Evolutionary conservation across 2,888 invertebrate species (phyloP), one percentile per base, ranked within the genome.

Genomic region (Stratiomys singularior): DNA sequence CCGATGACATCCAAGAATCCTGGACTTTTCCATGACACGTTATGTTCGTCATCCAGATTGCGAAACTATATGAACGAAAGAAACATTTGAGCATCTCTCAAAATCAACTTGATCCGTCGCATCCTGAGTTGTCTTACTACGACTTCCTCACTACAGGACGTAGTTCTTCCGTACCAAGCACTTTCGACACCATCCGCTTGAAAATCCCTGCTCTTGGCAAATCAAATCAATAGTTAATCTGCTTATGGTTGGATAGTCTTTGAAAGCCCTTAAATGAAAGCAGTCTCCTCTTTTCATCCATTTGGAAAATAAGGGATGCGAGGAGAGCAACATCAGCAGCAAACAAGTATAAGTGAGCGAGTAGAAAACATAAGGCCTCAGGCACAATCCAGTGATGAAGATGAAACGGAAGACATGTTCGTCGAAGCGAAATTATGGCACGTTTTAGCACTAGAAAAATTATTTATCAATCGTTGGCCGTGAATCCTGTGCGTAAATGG

Each of bases 401-500:
- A 69, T 15, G 47, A 25, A 69, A 23, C 69, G 69, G 69, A 69
- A 25, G 46, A 69, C 69, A 69, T 69, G 69, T 69, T 69, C 69
- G 69, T 69, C 69, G 69, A 47, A 21, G 69, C 46, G 47, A 69
- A 69, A 47, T 69, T 69, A 69, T 69, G 47, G 69, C 69, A 69
- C 69, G 69, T 69, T 69, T 69, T 25, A 69, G 69, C 69, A 69
- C 69, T 58, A 74, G 74, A 74, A 74, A 72, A 78, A 78, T 78
- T 78, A 78, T 78, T 78, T 78, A 78, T 78, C 78, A 78, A 78
- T 78, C 76, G 76, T 56, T 52, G 71, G 63, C 76, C 72, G 76
- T 78, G 77, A 78, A 78, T 78, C 71, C 77, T 69, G 47, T 66
- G 76, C 77, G 71, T 69, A 71, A 72, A 76, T 67, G 76, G 76